phyloP scores from a whole-genome alignment of 2,797 vertebrate genomes.

The Naso thynnoides region DNA sequence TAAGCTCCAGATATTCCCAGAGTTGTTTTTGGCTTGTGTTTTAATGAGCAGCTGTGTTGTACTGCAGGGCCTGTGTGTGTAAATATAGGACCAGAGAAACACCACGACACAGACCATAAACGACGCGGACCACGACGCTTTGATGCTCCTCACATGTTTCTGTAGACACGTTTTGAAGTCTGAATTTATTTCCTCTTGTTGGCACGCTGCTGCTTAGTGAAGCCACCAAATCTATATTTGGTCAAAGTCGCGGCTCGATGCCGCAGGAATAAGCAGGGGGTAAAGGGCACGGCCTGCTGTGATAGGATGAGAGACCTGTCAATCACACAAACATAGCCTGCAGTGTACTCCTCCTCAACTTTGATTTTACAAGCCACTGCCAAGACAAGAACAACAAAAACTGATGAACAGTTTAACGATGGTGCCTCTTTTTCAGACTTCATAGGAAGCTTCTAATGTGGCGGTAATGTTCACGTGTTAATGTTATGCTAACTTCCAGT shows the following conservation, averaged over 20 bases:
- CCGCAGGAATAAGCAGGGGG: background rate
- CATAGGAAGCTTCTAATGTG: background rate
- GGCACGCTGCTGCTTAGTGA: background rate
- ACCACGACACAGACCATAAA: slow-evolving; percentile 9
- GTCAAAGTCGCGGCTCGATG: background rate
- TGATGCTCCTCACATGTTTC: background rate
- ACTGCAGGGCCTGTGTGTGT: slow-evolving; percentile 33
- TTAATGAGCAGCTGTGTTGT: slow-evolving; percentile 45
- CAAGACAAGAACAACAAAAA: background rate
- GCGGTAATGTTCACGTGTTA: background rate
- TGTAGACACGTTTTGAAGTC: background rate
- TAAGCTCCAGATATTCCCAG: slow-evolving; percentile 61
- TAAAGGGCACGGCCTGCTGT: background rate
- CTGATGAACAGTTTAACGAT: background rate
- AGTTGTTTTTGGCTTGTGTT: slow-evolving; percentile 49
- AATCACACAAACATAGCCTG: background rate
- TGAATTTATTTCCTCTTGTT: slow-evolving; percentile 1
- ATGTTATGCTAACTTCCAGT: background rate
- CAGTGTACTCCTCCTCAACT: background rate
- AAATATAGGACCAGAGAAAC: slow-evolving; percentile 29
- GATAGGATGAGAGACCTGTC: slow-evolving; percentile 5
- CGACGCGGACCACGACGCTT: background rate
- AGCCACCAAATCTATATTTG: slow-evolving; percentile 7
- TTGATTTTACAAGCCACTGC: background rate
- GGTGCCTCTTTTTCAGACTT: background rate